A percentile compares a stretch with the other conserved stretches of the same genome.
Evolutionary conservation across 1,140 invertebrate genomes (phyloP).

Genomic region (Ips nitidus): DNA sequence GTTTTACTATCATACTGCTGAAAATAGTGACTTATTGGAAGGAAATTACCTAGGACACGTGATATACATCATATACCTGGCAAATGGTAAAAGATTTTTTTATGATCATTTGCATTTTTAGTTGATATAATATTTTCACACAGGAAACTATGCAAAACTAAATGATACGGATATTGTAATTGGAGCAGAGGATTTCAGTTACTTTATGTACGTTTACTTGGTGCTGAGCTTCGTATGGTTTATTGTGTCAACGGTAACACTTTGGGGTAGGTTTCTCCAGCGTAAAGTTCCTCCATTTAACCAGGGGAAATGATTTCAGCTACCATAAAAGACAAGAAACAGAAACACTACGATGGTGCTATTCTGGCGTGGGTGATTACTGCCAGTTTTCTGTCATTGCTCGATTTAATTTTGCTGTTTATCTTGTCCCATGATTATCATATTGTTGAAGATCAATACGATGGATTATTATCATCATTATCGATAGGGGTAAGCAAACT

Average conservation of each 20-base stretch:
- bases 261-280: slow-evolving; percentile 18
- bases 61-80: background rate
- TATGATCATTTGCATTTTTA: no score
- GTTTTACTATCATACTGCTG: background rate
- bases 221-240: slow-evolving; percentile 18
- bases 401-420: slow-evolving; percentile 7
- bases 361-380: slow-evolving; percentile 1
- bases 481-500: background rate
- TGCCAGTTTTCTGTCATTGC: background rate
- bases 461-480: background rate
- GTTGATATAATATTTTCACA: background rate
- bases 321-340: background rate
- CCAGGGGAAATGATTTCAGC: background rate
- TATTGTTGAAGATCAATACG: background rate
- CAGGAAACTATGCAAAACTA: background rate
- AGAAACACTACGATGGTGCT: background rate
- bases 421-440: background rate
- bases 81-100: no score
- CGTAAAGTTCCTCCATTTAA: no score
- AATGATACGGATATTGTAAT: background rate
- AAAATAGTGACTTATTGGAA: background rate
- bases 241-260: slow-evolving; percentile 4
- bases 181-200: background rate
- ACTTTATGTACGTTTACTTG: slow-evolving; percentile 18
- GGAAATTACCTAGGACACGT: background rate